phyloP scores from a whole-genome alignment of 2,113 vertebrate species.

The Rhineura floridana region DNA sequence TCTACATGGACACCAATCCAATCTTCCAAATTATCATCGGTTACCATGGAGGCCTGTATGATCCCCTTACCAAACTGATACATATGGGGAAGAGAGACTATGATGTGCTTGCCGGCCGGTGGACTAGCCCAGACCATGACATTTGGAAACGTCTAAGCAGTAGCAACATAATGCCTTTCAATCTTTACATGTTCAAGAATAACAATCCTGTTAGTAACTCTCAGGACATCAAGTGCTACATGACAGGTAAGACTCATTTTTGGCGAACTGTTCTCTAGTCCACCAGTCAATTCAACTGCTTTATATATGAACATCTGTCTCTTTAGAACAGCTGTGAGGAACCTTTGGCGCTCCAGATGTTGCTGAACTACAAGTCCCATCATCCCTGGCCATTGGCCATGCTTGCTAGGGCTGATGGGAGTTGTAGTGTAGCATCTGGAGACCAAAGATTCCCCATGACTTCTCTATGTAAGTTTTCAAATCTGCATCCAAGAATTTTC shows the following conservation, averaged over 20 bases:
- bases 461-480: neutral
- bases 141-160: slow-evolving; percentile 92
- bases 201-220: slow-evolving; percentile 97
- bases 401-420: too few relatives aligned
- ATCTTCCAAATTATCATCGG: slow-evolving; percentile 92
- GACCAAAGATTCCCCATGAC: too few relatives aligned
- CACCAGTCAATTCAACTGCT: neutral
- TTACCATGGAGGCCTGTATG: slow-evolving; percentile 95
- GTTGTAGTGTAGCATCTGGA: too few relatives aligned
- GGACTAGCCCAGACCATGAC: slow-evolving; percentile 93
- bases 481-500: neutral
- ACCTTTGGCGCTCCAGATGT: too few relatives aligned
- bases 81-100: slow-evolving; percentile 97
- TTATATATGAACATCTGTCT: neutral
- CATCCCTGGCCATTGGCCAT: too few relatives aligned
- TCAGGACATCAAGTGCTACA: slow-evolving; percentile 98
- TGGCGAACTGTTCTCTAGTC: neutral
- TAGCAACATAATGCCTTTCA: slow-evolving; percentile 93
- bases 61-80: slow-evolving; percentile 92
- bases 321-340: neutral
- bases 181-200: slow-evolving; percentile 99
- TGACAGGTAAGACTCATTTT: slow-evolving; percentile 86
- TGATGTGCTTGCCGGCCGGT: slow-evolving; percentile 92
- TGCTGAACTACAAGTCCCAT: too few relatives aligned
- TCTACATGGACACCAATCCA: slow-evolving; percentile 97